A percentile compares a stretch with the other conserved stretches of the same genome.
Conservation (phyloP, 1,140 invertebrate species). For the Drosophila takahashii region DNA sequence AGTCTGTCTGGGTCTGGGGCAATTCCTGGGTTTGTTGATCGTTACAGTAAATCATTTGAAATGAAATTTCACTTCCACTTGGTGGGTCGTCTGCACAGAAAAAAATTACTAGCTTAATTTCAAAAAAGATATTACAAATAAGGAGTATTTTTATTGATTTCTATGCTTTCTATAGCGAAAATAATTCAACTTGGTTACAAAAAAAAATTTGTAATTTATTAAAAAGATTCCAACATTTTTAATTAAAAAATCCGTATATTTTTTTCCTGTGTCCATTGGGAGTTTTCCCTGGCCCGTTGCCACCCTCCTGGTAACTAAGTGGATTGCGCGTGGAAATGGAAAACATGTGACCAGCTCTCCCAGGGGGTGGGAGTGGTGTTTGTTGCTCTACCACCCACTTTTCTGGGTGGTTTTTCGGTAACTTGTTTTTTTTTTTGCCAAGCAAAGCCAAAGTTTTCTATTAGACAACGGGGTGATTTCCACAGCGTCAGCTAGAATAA, state of each 20-base stretch:
- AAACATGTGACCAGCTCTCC: conserved; percentile 51
- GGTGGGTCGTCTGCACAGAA: conserved; percentile 24
- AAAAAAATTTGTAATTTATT: not conserved
- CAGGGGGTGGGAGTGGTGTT: conserved; percentile 34
- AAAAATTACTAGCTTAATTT: not conserved
- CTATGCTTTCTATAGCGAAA: too few relatives aligned
- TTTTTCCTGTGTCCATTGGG: conserved; percentile 5
- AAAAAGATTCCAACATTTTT: too few relatives aligned
- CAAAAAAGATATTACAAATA: too few relatives aligned
- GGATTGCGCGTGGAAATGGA: conserved; percentile 67
- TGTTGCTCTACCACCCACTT: conserved; percentile 9
- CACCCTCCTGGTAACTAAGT: conserved; percentile 54
- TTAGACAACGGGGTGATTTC: conserved; percentile 75
- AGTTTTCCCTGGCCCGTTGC: conserved; percentile 18
- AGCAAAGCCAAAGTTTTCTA: conserved; percentile 57
- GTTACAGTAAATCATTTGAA: conserved; percentile 81
- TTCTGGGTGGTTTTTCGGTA: conserved; percentile 43
- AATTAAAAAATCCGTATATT: too few relatives aligned
- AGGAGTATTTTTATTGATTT: too few relatives aligned
- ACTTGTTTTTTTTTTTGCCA: conserved; percentile 51
- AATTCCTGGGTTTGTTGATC: conserved; percentile 69
- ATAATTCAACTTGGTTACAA: too few relatives aligned
- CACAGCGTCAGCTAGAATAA: conserved; percentile 56
- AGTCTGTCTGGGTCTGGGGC: conserved; percentile 52
- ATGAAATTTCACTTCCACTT: conserved; percentile 71